Evolutionary conservation across 2,797 vertebrate species (phyloP), one percentile per base, ranked within the genome.

Genomic region (Pogoniulus pusillus): DNA sequence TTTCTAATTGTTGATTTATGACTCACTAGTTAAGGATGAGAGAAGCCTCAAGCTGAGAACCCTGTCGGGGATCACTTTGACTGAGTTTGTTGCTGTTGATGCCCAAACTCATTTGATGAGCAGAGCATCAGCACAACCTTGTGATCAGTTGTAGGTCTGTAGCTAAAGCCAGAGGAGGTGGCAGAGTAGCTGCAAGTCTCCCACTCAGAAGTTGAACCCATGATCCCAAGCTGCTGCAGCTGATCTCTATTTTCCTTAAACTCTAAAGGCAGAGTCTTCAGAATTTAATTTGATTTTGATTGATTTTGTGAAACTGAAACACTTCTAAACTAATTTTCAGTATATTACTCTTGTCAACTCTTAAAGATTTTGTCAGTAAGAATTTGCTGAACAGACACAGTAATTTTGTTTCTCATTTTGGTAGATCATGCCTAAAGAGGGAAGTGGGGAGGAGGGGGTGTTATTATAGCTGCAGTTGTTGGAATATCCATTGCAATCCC

Each of bases 311-410:
- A 97, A 98, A 98, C 97, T 97, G 97, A 98, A 97, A 97, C 97
- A 97, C 97, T 97, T 98, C 97, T 98, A 97, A 98, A 98, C 97
- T 97, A 97, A 98, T 98, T 98, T 98, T 97, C 96, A 96, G 95
- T 98, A 95, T 97, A 98, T 98, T 98, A 97, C 96, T 97, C 97
- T 96, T 98, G 97, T 98, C 97, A 97, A 96, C 79, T 85, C 96
- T 97, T 97, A 97, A 97, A 97, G 97, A 97, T 98, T 97, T 97
- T 98, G 97, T 98, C 97, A 96, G 96, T 94, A 97, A 90, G 97
- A 97, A 97, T 98, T 97, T 98, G 97, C 97, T 97, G 97, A 97
- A 97, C 96, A 97, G 97, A 97, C 96, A 96, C 88, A 97, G 97
- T 95, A 97, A 97, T 97, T 97, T 97, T 96, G 93, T 96, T 96